phyloP scores from a whole-genome alignment of 2,113 vertebrate genomes.

The Muntiacus reevesi region DNA sequence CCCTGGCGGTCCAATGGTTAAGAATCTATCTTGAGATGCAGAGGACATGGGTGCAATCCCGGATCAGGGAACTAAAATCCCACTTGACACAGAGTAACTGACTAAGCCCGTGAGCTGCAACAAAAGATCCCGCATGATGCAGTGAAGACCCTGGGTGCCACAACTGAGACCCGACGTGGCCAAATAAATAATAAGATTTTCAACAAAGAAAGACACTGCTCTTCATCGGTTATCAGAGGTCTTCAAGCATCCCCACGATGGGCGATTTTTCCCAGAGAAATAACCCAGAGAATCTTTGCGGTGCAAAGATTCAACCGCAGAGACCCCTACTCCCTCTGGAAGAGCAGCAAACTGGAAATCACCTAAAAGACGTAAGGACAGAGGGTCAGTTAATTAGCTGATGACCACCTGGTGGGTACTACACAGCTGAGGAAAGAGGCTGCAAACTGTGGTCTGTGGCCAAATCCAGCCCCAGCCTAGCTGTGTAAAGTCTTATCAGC shows the following conservation, averaged over 20 bases:
- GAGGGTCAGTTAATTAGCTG: not conserved
- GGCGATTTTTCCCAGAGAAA: not conserved
- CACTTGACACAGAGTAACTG: not conserved
- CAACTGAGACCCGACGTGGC: fast-evolving
- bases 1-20: not conserved
- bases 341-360: not conserved
- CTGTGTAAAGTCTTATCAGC: not conserved
- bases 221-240: fast-evolving
- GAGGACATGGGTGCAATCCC: not conserved
- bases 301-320: not conserved
- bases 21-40: not conserved
- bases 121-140: not conserved
- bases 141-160: not conserved
- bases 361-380: not conserved
- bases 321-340: fast-evolving
- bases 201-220: not conserved
- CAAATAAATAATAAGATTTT: not conserved
- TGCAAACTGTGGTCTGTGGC: not conserved
- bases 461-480: not conserved
- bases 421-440: not conserved
- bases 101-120: not conserved
- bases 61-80: not conserved
- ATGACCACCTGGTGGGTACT: too few species aligned
- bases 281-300: too few species aligned
- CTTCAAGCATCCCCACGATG: not conserved